Evolutionary conservation across 2,113 vertebrate genomes (phyloP), one percentile per base, ranked within the genome.

Genomic region (Melanostigma gelatinosum): DNA sequence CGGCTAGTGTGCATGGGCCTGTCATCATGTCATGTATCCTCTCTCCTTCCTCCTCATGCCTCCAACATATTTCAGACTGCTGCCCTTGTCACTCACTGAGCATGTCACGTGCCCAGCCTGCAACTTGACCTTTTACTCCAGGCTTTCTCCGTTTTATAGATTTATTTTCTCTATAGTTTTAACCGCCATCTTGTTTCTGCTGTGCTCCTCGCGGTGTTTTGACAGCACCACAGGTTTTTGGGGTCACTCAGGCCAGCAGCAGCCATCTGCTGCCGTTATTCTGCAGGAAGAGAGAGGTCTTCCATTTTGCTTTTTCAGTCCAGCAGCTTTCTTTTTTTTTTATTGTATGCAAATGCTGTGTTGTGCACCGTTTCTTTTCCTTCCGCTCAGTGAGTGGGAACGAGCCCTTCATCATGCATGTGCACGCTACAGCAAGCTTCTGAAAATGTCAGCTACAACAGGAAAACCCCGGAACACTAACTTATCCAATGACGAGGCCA

Each of bases 321-420:
- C 67, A 64, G 57, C 32, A 57, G 70, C 66, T 75, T 34, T 34
- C 1, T 34, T 34, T 34, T 32, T 32, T 34, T 34, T 6, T 87
- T 68, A 38, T 62, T 69, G 55, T 50, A 27, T 76, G 52, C 62
- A 75, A 55, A 77, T 48, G 72, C 65, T 69, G 16, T 34, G 16
- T 54, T 62, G 54, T 38, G 1, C 64, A 42, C 9, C 4, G 0
- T 71, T 72, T 68, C 8, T 57, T 76, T 27, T 62, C 48, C 90
- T 9, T 93, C 94, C 93, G 96, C 96, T 97, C 96, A 96, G 96
- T 96, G 96, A 96, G 92, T 94, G 89, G 84, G 88, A 90, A 91
- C 8, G 52, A 85, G 82, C 85, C 72, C 71, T 24, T 38, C 61
- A 65, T 85, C 78, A 54, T 90, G 97, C 96, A 96, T 96, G 96